Percentiles rank a stretch among this genome's conserved stretches.
These are phyloP conservation scores for Molorchus minor DNA, from an alignment of 2,888 invertebrate genomes.

Conservation along the genomic window DNA sequence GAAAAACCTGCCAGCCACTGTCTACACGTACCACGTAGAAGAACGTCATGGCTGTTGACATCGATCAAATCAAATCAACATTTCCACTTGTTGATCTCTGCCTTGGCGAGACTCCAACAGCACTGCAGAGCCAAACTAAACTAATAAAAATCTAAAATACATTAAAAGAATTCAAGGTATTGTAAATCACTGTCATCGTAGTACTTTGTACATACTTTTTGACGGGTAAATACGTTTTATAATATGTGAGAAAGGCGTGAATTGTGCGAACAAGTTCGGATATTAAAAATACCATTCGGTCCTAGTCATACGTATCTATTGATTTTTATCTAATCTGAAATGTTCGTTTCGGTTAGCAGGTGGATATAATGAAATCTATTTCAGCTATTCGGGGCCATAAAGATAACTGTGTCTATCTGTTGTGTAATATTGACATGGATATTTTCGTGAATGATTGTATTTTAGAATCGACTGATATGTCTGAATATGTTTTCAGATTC, in stretches of 20 bases:
- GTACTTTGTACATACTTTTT: not conserved
- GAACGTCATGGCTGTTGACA: not conserved
- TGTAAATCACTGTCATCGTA: not conserved
- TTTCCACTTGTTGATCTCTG: slow-evolving; percentile 1
- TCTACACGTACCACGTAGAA: not conserved
- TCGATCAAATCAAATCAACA: not conserved
- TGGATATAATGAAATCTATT: not conserved
- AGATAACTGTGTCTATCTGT: too few relatives aligned
- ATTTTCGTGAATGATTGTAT: too few relatives aligned
- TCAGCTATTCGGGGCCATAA: too few relatives aligned
- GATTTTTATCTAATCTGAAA: not conserved
- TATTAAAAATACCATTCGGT: not conserved
- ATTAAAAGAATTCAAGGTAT: not conserved
- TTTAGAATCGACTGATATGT: too few relatives aligned
- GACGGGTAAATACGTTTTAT: not conserved
- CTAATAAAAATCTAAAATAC: not conserved
- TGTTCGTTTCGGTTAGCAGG: not conserved
- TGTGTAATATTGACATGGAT: too few relatives aligned
- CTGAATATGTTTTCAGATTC: too few relatives aligned
- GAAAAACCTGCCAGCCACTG: too few relatives aligned
- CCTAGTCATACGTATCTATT: not conserved
- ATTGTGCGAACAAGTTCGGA: too few relatives aligned
- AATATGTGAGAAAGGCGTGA: not conserved
- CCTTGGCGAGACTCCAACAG: not conserved
- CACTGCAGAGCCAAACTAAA: not conserved